Conservation (phyloP, 2,888 invertebrate genomes). For the Rotaria socialis region DNA sequence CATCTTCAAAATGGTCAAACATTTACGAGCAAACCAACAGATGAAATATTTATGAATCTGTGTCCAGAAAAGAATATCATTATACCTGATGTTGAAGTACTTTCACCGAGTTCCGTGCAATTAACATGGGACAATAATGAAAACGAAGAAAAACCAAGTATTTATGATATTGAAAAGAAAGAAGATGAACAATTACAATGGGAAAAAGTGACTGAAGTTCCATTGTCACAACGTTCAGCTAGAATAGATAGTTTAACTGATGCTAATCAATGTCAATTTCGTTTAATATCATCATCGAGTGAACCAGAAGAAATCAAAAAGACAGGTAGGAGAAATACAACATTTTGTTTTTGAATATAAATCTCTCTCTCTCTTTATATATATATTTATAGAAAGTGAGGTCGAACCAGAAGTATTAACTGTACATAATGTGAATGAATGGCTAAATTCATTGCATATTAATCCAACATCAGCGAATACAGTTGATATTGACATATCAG, state of each 20-base stretch:
- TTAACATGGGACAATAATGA: neutral
- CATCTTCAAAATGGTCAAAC: slow-evolving; percentile 11
- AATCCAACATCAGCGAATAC: neutral
- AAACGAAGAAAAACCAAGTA: neutral
- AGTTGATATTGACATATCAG: neutral
- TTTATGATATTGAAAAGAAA: slow-evolving; percentile 25
- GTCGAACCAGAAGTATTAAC: neutral
- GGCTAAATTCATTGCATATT: slow-evolving; percentile 20
- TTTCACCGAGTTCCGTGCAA: neutral
- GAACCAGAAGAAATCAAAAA: neutral
- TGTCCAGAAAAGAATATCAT: neutral
- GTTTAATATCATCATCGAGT: neutral
- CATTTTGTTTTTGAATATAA: neutral
- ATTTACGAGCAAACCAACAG: neutral
- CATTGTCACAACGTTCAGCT: neutral
- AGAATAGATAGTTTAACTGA: slow-evolving; percentile 13
- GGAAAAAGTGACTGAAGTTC: neutral
- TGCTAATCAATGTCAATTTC: neutral
- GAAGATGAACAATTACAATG: neutral
- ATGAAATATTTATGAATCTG: neutral
- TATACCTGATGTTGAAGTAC: neutral
- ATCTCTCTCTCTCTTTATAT: neutral
- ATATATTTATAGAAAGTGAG: neutral
- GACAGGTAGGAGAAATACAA: neutral
- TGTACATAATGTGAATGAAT: slow-evolving; percentile 14